Evolutionary conservation across 2,888 invertebrate genomes (phyloP), one percentile per base, ranked within the genome.

Genomic region (Petrolisthes manimaculis): DNA sequence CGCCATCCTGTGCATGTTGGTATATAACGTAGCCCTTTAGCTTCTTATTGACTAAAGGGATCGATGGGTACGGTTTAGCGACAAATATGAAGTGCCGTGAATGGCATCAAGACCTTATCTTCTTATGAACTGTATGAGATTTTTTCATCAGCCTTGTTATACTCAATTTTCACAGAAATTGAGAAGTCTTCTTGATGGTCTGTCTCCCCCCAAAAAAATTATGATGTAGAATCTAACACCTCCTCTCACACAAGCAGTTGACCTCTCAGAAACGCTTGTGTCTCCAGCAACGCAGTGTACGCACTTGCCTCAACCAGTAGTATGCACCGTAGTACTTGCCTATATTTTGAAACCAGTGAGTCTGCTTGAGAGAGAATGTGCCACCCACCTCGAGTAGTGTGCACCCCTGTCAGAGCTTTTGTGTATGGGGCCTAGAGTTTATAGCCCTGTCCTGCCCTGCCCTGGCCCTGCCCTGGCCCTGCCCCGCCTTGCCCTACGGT

Each of bases 231-330:
- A 80, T 81, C 84, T 80, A 84, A 88, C 88, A 88, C 88, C 67
- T 84, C 88, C 88, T 88, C 61, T 79, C 74, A 88, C 88, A 88
- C 88, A 84, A 88, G 88, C 88, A 88, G 88, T 88, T 88, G 88
- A 84, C 88, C 88, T 67, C 74, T 80, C 78, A 84, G 84, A 84
- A 61, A 74, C 84, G 88, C 88, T 88, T 88, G 80, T 88, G 88
- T 88, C 61, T 80, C 74, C 86, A 81, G 75, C 81, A 71, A 54
- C 71, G 12, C 71, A 81, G 54, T 81, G 86, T 86, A 74, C 51
- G 88, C 88, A 80, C 88, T 67, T 84, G 84, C 84, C 88, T 87
- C 80, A 88, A 79, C 88, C 84, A 88, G 37, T 88, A 88, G 88
- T 51, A 37, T 84, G 88, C 88, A 88, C 84, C 77, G 84, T 88